Percentiles rank a stretch among this genome's conserved stretches.
These are phyloP conservation scores for Amphipoea lucens DNA, from an alignment of 2,888 invertebrate genomes.

Conservation along the genomic window DNA sequence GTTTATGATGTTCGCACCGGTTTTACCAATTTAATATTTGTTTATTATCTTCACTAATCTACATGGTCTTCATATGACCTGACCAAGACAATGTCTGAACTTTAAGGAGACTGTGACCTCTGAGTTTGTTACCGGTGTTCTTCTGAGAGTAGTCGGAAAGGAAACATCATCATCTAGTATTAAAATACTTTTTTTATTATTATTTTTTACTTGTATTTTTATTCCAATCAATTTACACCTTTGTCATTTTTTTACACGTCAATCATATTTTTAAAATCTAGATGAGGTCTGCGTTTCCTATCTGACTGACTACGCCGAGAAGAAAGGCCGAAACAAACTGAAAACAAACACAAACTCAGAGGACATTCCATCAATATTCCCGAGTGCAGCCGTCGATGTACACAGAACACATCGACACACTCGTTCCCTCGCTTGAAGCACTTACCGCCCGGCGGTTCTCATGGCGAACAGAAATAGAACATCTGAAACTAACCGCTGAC, in stretches of 20 bases:
- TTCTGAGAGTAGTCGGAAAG: not conserved
- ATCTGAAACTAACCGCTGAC: slow-evolving; percentile 78
- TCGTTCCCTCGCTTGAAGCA: slow-evolving; percentile 18
- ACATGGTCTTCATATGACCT: not conserved
- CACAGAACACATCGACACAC: slow-evolving; percentile 15
- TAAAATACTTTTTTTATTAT: not conserved
- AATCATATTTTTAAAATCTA: too few species aligned
- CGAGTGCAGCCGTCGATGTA: slow-evolving; percentile 65
- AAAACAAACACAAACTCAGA: too few species aligned
- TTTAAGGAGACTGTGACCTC: not conserved
- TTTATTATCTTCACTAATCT: too few species aligned
- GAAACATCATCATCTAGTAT: not conserved
- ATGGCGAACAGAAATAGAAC: slow-evolving; percentile 81
- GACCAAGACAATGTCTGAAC: not conserved
- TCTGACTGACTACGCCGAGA: too few species aligned
- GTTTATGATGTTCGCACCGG: too few species aligned
- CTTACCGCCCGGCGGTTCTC: slow-evolving; percentile 66
- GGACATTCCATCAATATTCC: not conserved
- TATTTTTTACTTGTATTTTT: not conserved
- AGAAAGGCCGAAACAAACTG: too few species aligned
- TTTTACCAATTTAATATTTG: too few species aligned
- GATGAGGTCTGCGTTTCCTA: too few species aligned
- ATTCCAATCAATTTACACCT: not conserved
- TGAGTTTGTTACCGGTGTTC: not conserved
- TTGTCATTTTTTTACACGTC: not conserved